Evolutionary conservation across 1,140 invertebrate genomes (phyloP), one percentile per base, ranked within the genome.

Genomic region (Archegozetes longisetosus): DNA sequence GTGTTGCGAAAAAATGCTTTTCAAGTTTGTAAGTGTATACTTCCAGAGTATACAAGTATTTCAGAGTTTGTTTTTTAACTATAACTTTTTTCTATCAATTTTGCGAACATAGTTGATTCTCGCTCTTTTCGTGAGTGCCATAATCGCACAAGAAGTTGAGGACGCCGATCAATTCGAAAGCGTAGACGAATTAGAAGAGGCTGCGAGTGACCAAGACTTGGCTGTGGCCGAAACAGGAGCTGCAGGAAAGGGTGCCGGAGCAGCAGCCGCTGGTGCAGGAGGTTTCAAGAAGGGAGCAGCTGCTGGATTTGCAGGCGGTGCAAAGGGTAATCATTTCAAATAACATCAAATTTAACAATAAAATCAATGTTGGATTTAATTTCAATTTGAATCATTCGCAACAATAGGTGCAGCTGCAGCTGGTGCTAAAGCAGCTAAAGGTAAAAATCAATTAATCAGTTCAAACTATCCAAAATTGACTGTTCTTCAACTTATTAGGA

Each of bases 381-480:
- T 40, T 40, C 17, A 40, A n/a, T n/a, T n/a, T n/a, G n/a, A n/a
- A n/a, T n/a, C n/a, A n/a, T n/a, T n/a, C 32, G 17, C 17, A 40
- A 6, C 6, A 9, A 40, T 17, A 32, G 54, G 54, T 40, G n/a
- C 40, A 13, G 54, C 26, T 1, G 25, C 40, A 17, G 54, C 27
- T 22, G 54, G 54, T 46, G 54, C 28, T 24, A 55, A 55, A 47
- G 54, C 32, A 40, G 32, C 32, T 17, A 40, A 40, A 40, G 6
- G 32, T 40, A 40, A 40, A 17, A n/a, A n/a, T n/a, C n/a, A n/a
- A n/a, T n/a, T n/a, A n/a, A n/a, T n/a, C n/a, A n/a, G n/a, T n/a
- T n/a, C n/a, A n/a, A n/a, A n/a, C n/a, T n/a, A n/a, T n/a, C n/a
- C n/a, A n/a, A n/a, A n/a, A n/a, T n/a, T n/a, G n/a, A n/a, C n/a